A percentile compares a stretch with the other conserved stretches of the same genome.
Evolutionary conservation across 2,113 vertebrate species (phyloP).

Genomic region (Mugil cephalus): DNA sequence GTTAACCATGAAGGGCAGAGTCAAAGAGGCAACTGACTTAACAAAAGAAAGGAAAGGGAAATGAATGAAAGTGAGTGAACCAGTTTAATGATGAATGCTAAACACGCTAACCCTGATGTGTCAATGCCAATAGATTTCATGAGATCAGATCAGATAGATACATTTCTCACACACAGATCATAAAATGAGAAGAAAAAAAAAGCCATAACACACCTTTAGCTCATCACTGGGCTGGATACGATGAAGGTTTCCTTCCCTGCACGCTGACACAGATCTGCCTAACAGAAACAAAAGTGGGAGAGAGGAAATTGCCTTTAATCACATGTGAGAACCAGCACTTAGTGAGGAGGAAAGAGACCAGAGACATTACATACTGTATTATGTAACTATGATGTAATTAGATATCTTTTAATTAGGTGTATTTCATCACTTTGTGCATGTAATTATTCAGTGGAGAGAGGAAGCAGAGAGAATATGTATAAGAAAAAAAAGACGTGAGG

Average conservation of each 20-base stretch:
- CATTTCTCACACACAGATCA: constrained; percentile 33
- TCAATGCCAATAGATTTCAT: constrained; percentile 62
- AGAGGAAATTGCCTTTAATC: constrained; percentile 33
- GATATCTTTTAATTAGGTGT: constrained; percentile 8
- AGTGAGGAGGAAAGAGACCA: neutral
- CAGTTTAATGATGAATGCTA: constrained; percentile 58
- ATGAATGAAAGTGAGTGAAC: constrained; percentile 26
- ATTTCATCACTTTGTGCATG: constrained; percentile 4
- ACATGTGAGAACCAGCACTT: neutral
- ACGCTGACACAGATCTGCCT: constrained; percentile 44
- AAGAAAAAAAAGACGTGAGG: neutral
- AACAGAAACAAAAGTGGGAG: constrained; percentile 8
- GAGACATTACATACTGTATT: constrained; percentile 3
- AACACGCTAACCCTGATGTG: constrained; percentile 38
- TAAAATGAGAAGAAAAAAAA: constrained; percentile 18
- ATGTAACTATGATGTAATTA: constrained; percentile 26
- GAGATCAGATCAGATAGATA: too few species aligned
- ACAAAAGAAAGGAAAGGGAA: constrained; percentile 5
- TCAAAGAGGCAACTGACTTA: constrained; percentile 1
- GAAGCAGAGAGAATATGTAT: neutral
- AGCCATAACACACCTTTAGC: constrained; percentile 65
- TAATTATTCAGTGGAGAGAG: neutral
- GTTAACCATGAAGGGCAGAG: constrained; percentile 49
- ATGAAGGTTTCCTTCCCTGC: constrained; percentile 30
- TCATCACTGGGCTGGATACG: constrained; percentile 61